Conservation (phyloP, 2,113 vertebrate species). For the Tyto alba region DNA sequence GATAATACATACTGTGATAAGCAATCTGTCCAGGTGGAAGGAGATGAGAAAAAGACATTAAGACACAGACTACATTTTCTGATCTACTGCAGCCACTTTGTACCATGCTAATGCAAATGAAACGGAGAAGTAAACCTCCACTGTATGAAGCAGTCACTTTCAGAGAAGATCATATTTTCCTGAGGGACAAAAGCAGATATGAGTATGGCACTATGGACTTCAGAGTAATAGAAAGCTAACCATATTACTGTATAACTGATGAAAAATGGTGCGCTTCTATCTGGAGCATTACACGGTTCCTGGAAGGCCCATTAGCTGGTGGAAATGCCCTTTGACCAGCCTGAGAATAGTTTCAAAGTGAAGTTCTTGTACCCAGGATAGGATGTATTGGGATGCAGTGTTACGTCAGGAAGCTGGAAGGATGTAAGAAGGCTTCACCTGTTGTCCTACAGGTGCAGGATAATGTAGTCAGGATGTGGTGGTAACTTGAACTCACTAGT, state of each 20-base stretch:
- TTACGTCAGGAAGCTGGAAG: not conserved
- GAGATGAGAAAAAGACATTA: not conserved
- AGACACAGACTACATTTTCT: not conserved
- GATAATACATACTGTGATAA: conserved; percentile 20
- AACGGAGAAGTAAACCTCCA: not conserved
- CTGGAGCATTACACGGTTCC: not conserved
- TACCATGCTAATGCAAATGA: not conserved
- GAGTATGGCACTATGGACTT: not conserved
- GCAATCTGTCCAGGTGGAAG: not conserved
- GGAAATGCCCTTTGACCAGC: not conserved
- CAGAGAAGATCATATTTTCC: not conserved
- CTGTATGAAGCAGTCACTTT: not conserved
- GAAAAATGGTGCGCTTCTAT: not conserved
- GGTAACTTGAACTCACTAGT: not conserved
- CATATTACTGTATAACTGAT: not conserved
- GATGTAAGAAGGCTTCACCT: not conserved
- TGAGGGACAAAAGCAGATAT: not conserved
- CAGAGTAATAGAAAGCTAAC: not conserved
- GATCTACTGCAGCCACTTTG: not conserved
- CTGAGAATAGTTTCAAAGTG: not conserved
- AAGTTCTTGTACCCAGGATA: not conserved
- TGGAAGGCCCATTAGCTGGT: not conserved
- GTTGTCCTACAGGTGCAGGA: not conserved
- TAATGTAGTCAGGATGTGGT: not conserved
- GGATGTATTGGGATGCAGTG: not conserved